These are phyloP conservation scores for Fissipunctia ypsillon DNA, from an alignment of 2,888 invertebrate genomes.

Conservation along the genomic window DNA sequence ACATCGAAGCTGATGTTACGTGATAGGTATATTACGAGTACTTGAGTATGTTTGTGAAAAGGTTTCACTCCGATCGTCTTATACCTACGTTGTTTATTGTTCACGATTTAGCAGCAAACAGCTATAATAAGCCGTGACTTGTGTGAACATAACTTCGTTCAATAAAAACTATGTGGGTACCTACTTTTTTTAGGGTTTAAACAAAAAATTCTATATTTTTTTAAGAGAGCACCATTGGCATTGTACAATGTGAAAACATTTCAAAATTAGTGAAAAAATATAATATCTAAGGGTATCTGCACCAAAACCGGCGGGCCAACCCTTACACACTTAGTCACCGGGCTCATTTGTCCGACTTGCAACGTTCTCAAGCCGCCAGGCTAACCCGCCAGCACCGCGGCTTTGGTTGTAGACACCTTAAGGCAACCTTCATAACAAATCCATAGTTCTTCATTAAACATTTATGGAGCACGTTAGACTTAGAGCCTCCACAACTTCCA, in stretches of 20 bases:
- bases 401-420: too few species aligned
- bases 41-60: slow-evolving; percentile 20
- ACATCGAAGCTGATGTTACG: slow-evolving; percentile 37
- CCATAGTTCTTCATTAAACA: background rate
- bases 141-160: background rate
- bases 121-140: background rate
- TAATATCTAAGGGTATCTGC: background rate
- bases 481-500: background rate
- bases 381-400: too few species aligned
- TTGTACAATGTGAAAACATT: background rate
- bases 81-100: slow-evolving; percentile 40
- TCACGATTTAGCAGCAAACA: slow-evolving; percentile 36
- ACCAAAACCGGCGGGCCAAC: too few species aligned
- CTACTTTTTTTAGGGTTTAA: background rate
- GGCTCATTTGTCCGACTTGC: too few species aligned
- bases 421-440: background rate
- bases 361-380: too few species aligned
- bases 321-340: too few species aligned
- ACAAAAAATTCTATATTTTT: background rate
- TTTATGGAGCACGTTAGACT: background rate
- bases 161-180: background rate
- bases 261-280: background rate
- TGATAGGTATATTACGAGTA: slow-evolving; percentile 22
- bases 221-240: background rate
- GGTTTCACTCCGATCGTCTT: slow-evolving; percentile 28